phyloP scores from a whole-genome alignment of 2,113 vertebrate genomes.

The Cricetomys ansorgei region DNA sequence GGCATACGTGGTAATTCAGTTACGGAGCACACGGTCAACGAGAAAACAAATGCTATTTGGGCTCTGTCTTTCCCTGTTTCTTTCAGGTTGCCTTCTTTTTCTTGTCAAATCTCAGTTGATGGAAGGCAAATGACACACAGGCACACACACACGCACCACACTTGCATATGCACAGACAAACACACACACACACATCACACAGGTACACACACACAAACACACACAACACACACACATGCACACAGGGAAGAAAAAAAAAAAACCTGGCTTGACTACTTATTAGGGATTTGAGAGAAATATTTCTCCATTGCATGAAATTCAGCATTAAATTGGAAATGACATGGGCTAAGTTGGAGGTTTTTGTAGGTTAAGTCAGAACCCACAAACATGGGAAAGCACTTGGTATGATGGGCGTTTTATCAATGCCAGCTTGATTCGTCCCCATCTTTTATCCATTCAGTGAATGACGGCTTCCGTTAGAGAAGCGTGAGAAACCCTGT shows the following conservation, averaged over 20 bases:
- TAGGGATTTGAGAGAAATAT: not conserved
- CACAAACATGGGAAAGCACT: not conserved
- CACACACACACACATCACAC: not conserved
- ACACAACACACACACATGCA: not conserved
- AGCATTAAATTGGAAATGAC: slow-evolving; percentile 11
- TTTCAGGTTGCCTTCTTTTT: not conserved
- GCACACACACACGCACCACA: not conserved
- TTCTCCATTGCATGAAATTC: not conserved
- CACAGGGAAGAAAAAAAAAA: too few species aligned
- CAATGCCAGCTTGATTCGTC: not conserved
- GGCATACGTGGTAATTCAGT: not conserved
- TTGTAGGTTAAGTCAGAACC: not conserved
- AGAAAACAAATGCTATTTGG: not conserved
- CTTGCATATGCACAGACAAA: too few species aligned
- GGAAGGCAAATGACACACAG: not conserved
- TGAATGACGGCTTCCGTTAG: not conserved
- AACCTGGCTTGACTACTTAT: not conserved
- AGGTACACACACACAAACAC: not conserved
- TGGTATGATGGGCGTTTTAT: not conserved
- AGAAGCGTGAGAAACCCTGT: not conserved
- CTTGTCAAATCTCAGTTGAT: not conserved
- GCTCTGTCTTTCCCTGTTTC: not conserved
- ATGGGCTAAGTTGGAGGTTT: not conserved
- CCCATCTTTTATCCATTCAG: not conserved
- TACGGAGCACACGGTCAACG: not conserved